These are phyloP conservation scores for Chrysotoxum bicinctum DNA, from an alignment of 2,888 invertebrate genomes.

Conservation along the genomic window DNA sequence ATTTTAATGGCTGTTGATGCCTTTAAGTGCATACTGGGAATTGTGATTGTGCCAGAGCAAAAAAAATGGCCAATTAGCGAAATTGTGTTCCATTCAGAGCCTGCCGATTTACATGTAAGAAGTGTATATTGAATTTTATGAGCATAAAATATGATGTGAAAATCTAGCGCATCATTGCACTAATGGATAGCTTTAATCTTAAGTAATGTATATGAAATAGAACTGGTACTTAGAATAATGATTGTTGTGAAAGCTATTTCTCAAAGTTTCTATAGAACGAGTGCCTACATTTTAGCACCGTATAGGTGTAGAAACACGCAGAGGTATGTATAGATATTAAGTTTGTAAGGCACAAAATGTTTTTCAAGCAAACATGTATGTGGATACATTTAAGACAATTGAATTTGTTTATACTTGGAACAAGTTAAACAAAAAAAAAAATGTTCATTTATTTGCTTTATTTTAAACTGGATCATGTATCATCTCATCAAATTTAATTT, in stretches of 20 bases:
- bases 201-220: conserved; percentile 36
- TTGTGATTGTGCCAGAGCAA: conserved; percentile 58
- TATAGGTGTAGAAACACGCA: not conserved
- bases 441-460: too few species aligned
- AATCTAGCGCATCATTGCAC: conserved; percentile 66
- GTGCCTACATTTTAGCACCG: not conserved
- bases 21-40: conserved; percentile 69
- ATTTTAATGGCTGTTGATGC: conserved; percentile 70
- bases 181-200: conserved; percentile 64
- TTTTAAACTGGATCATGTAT: too few species aligned
- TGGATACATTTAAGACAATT: too few species aligned
- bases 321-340: not conserved
- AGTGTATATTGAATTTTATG: conserved; percentile 48
- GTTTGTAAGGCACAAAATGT: not conserved
- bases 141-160: conserved; percentile 45
- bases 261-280: not conserved
- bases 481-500: too few species aligned
- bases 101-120: conserved; percentile 54
- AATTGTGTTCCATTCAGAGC: conserved; percentile 80
- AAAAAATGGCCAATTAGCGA: conserved; percentile 79
- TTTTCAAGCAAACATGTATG: too few species aligned
- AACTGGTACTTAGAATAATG: conserved; percentile 34
- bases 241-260: conserved; percentile 36
- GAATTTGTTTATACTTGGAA: too few species aligned
- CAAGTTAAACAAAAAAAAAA: too few species aligned